These are phyloP conservation scores for Lindbergichthys nudifrons DNA, from an alignment of 2,797 vertebrate genomes.

Conservation along the genomic window DNA sequence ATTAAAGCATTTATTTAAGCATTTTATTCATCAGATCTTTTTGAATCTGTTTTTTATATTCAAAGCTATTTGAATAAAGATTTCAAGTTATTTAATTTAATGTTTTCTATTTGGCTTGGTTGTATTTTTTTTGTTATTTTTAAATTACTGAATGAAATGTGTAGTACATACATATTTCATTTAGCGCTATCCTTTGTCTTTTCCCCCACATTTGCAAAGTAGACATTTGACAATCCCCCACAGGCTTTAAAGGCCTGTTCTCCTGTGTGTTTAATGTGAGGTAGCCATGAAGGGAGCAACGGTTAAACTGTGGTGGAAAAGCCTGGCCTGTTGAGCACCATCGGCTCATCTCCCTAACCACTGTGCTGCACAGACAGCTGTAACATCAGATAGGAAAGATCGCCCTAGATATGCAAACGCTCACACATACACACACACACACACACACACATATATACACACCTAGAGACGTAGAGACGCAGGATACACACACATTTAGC, in stretches of 20 bases:
- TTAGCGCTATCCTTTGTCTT: neutral
- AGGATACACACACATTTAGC: constrained; percentile 57
- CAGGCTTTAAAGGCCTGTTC: neutral
- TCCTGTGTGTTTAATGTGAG: constrained; percentile 19
- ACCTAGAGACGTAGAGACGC: constrained; percentile 23
- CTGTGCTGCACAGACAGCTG: constrained; percentile 73
- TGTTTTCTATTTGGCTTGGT: neutral
- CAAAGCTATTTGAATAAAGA: neutral
- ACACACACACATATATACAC: constrained; percentile 39
- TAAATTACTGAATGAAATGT: neutral
- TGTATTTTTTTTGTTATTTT: neutral
- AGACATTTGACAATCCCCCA: neutral
- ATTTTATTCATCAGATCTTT: neutral
- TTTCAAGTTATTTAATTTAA: neutral
- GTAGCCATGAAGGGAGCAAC: constrained; percentile 58
- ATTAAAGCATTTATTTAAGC: neutral
- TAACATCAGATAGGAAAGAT: constrained; percentile 83
- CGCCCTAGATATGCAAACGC: constrained; percentile 67
- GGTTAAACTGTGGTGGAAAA: constrained; percentile 81
- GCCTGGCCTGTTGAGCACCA: constrained; percentile 48
- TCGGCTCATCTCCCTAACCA: constrained; percentile 76
- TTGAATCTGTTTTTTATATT: neutral
- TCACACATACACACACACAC: constrained; percentile 39
- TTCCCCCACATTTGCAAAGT: neutral
- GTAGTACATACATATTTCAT: neutral